A percentile compares a stretch with the other conserved stretches of the same genome.
These are phyloP conservation scores for Tipula vernalis DNA, from an alignment of 2,888 invertebrate genomes.

Conservation along the genomic window DNA sequence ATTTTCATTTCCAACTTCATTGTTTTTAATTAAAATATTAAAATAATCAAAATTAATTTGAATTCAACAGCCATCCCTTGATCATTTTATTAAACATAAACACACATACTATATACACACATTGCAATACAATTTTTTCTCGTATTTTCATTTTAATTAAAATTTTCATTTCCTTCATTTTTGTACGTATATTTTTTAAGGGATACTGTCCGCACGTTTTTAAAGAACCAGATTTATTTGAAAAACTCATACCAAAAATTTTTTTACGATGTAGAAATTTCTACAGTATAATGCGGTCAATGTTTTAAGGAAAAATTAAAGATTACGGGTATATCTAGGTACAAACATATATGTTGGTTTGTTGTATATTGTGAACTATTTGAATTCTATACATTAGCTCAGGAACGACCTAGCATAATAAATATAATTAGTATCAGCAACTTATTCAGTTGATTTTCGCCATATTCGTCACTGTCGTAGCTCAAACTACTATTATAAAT, in stretches of 20 bases:
- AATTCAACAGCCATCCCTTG: neutral
- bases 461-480: too few species aligned
- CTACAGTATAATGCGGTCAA: neutral
- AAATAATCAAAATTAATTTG: neutral
- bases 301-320: neutral
- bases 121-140: neutral
- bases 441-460: too few species aligned
- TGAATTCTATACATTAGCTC: too few species aligned
- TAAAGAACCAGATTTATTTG: neutral
- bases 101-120: neutral
- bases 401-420: too few species aligned
- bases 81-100: neutral
- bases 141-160: neutral
- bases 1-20: neutral
- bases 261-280: neutral
- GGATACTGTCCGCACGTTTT: neutral
- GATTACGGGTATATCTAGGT: neutral
- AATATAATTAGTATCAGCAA: too few species aligned
- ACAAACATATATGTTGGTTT: too few species aligned
- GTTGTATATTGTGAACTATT: too few species aligned
- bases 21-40: neutral
- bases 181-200: neutral
- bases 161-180: neutral
- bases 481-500: too few species aligned
- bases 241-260: neutral